These are phyloP conservation scores for Diplodus sargus DNA, from an alignment of 2,797 vertebrate genomes.

Conservation along the genomic window DNA sequence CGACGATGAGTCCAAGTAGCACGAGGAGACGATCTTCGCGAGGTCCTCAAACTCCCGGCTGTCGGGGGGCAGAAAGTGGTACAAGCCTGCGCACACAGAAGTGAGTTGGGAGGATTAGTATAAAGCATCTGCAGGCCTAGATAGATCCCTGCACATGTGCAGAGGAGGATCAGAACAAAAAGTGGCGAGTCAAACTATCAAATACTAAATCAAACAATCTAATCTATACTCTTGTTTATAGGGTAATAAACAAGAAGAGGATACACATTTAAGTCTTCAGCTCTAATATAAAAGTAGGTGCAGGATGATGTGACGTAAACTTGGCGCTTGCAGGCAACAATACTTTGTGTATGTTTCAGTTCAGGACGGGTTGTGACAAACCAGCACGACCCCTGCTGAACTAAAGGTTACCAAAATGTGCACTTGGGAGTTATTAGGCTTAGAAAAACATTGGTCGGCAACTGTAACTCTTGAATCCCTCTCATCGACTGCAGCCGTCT, in stretches of 20 bases:
- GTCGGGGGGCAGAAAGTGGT: conserved; percentile 88
- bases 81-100: conserved; percentile 86
- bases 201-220: not conserved
- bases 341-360: not conserved
- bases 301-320: not conserved
- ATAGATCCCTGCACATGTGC: not conserved
- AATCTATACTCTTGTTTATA: not conserved
- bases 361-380: not conserved
- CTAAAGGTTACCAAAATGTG: not conserved
- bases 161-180: not conserved
- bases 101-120: conserved; percentile 24
- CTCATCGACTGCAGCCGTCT: not conserved
- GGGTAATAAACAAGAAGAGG: too few relatives aligned
- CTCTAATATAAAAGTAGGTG: not conserved
- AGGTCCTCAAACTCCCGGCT: conserved; percentile 96
- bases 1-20: conserved; percentile 90
- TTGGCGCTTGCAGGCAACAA: not conserved
- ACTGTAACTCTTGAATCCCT: not conserved
- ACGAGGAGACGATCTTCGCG: conserved; percentile 91
- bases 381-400: not conserved
- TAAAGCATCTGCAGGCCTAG: not conserved
- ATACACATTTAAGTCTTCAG: not conserved
- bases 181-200: not conserved
- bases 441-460: not conserved
- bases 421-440: not conserved